A percentile compares a stretch with the other conserved stretches of the same genome.
Conservation (phyloP, 2,797 vertebrate species). For the Labeo calbasu region DNA sequence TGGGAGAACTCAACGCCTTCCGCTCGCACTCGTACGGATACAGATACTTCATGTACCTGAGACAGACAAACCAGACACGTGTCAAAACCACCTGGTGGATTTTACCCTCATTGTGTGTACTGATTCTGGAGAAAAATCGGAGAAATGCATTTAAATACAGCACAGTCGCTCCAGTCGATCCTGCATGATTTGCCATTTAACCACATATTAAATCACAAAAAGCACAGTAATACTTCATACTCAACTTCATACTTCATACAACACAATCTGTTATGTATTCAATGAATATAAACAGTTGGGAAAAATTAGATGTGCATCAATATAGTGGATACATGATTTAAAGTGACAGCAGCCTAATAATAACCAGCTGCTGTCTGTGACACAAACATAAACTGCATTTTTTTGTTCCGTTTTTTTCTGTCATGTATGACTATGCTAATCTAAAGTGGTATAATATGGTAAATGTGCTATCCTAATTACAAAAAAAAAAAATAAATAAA, state of each 20-base stretch:
- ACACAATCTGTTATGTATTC: not conserved
- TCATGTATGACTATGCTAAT: not conserved
- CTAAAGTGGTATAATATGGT: not conserved
- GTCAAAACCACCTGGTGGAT: not conserved
- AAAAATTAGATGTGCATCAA: not conserved
- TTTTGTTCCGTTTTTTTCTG: not conserved
- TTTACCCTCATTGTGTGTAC: not conserved
- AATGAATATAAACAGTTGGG: not conserved
- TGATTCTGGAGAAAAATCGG: not conserved
- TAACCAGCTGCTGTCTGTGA: not conserved
- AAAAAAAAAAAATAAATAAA: too few species aligned
- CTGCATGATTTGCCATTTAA: not conserved
- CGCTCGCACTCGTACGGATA: conserved; percentile 96
- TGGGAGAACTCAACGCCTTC: conserved; percentile 92
- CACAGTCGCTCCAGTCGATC: not conserved
- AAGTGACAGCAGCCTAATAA: not conserved
- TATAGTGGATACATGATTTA: not conserved
- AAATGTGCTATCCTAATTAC: not conserved
- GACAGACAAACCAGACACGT: conserved; percentile 13
- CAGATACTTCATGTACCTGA: conserved; percentile 98
- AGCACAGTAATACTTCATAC: not conserved
- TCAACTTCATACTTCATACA: too few species aligned
- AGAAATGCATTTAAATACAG: not conserved
- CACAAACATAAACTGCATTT: not conserved
- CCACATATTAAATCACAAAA: not conserved